A percentile compares a stretch with the other conserved stretches of the same genome.
Conservation (phyloP, 1,140 invertebrate species). For the Paracyclopina nana region DNA sequence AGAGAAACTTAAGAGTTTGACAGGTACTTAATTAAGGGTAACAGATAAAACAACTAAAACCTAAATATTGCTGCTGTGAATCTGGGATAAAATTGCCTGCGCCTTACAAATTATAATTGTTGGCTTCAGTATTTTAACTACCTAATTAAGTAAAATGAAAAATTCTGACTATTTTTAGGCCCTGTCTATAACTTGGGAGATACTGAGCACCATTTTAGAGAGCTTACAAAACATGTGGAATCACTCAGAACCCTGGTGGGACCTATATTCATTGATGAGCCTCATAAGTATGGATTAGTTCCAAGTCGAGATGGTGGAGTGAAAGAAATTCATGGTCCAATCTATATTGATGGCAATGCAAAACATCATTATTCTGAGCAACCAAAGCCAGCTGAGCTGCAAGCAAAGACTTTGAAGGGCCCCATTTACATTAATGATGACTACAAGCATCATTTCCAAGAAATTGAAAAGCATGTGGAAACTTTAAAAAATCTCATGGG, state of each 20-base stretch:
- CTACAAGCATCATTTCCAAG: slow-evolving; percentile 15
- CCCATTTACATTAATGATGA: slow-evolving; percentile 13
- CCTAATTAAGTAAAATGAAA: too few species aligned
- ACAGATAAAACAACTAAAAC: too few species aligned
- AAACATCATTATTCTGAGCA: slow-evolving; percentile 14
- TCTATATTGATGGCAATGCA: slow-evolving; percentile 12
- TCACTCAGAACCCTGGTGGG: slow-evolving; percentile 7
- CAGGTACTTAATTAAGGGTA: too few species aligned
- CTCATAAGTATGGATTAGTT: slow-evolving; percentile 4
- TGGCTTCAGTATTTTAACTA: too few species aligned
- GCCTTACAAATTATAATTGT: too few species aligned
- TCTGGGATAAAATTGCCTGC: too few species aligned
- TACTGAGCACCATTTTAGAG: slow-evolving; percentile 11
- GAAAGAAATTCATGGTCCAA: slow-evolving; percentile 7
- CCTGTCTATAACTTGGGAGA: slow-evolving; percentile 13
- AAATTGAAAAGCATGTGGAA: slow-evolving; percentile 14
- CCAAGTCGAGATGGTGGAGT: slow-evolving; percentile 6
- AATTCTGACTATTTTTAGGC: too few species aligned
- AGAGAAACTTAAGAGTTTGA: slow-evolving; percentile 2
- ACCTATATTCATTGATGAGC: slow-evolving; percentile 11
- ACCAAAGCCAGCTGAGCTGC: neutral
- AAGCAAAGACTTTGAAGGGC: slow-evolving; percentile 8
- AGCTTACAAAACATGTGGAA: slow-evolving; percentile 9
- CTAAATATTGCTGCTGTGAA: too few species aligned
- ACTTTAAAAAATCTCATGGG: slow-evolving; percentile 7